phyloP scores from a whole-genome alignment of 2,888 invertebrate species.

The Leptopilina syphax region DNA sequence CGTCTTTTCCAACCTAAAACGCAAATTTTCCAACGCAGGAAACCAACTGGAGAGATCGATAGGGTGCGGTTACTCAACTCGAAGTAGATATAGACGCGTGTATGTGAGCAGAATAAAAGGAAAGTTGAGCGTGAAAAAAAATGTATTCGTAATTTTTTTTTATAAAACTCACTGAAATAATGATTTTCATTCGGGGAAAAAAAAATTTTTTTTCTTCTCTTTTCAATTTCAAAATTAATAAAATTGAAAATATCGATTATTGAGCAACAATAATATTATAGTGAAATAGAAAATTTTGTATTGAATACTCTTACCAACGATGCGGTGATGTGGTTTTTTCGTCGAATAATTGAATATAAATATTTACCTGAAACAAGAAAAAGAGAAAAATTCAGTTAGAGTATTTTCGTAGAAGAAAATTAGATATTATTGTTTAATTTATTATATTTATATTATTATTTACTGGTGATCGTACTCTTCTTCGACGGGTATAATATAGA shows the following conservation, averaged over 20 bases:
- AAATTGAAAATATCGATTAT: not conserved
- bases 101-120: constrained; percentile 35
- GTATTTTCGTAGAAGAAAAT: not conserved
- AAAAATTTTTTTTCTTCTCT: not conserved
- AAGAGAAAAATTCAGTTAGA: not conserved
- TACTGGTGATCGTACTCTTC: no score
- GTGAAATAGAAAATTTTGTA: not conserved
- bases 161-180: not conserved
- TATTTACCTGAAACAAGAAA: constrained; percentile 11
- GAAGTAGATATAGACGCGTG: constrained; percentile 23
- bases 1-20: constrained; percentile 32
- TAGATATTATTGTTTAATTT: not conserved
- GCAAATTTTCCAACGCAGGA: constrained; percentile 37
- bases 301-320: not conserved
- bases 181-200: not conserved
- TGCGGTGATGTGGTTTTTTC: not conserved
- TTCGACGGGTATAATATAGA: no score
- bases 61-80: constrained; percentile 38
- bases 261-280: not conserved
- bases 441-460: not conserved
- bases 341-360: not conserved
- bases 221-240: no score
- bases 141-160: not conserved
- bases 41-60: constrained; percentile 35
- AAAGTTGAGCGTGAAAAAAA: constrained; percentile 26